A percentile compares a stretch with the other conserved stretches of the same genome.
Conservation (phyloP, 2,888 invertebrate genomes). For the Ochropleura leucogaster region DNA sequence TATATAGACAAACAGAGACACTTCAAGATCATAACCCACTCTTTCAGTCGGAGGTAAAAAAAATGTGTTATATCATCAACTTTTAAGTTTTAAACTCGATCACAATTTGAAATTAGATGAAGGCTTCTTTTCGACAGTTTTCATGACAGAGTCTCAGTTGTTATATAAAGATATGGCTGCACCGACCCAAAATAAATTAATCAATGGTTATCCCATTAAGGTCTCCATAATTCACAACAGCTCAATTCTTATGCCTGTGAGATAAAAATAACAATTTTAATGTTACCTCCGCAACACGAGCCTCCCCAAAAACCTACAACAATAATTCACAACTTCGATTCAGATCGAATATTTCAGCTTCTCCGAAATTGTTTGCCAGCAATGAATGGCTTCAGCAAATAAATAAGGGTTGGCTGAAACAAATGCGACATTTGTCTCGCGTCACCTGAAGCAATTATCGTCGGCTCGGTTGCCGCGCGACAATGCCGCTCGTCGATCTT, state of each 20-base stretch:
- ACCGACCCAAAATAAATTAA: background rate
- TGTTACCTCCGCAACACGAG: background rate
- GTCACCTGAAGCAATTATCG: slow-evolving; percentile 59
- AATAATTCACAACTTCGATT: slow-evolving; percentile 22
- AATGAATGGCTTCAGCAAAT: slow-evolving; percentile 44
- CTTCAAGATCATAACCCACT: no score
- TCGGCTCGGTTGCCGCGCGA: slow-evolving; percentile 30
- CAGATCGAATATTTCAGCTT: slow-evolving; percentile 29
- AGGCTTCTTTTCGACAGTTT: background rate
- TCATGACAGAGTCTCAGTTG: no score
- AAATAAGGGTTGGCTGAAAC: slow-evolving; percentile 51
- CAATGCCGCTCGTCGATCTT: slow-evolving; percentile 52
- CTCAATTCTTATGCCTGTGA: background rate
- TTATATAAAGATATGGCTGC: background rate
- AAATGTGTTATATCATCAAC: slow-evolving; percentile 6
- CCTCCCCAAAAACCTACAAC: background rate
- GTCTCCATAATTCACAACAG: background rate
- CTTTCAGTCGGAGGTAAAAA: no score
- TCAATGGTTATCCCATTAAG: background rate
- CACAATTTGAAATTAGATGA: background rate
- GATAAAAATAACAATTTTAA: background rate
- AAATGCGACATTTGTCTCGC: slow-evolving; percentile 45
- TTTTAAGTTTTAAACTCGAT: slow-evolving; percentile 5
- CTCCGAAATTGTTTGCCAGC: slow-evolving; percentile 35
- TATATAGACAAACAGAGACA: no score